Evolutionary conservation across 2,888 invertebrate species (phyloP).

Genomic region (Drosophila helvetica): DNA sequence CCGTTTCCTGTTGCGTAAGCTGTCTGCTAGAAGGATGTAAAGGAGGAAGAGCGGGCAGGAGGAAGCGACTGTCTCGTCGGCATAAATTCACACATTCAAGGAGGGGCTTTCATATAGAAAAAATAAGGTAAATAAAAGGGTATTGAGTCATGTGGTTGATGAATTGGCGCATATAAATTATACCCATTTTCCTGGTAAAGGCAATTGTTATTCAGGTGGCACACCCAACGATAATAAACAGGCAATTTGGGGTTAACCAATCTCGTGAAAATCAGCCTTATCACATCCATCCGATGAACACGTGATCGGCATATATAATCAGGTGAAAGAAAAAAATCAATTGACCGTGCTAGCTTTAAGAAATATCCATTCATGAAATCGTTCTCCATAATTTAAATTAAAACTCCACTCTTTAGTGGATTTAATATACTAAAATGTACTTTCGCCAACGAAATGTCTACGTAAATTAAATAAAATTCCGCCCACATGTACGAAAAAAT

Average conservation of each 20-base stretch:
- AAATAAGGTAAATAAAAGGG: conserved; percentile 41
- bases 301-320: conserved; percentile 19
- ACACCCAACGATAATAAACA: conserved; percentile 41
- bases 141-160: conserved; percentile 44
- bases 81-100: conserved; percentile 31
- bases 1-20: too few species aligned
- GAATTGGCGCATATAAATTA: conserved; percentile 48
- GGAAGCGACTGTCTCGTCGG: not conserved
- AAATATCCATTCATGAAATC: not conserved
- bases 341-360: not conserved
- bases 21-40: too few species aligned
- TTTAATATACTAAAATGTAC: not conserved
- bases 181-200: conserved; percentile 30
- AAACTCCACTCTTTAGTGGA: not conserved
- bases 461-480: not conserved
- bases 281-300: conserved; percentile 23
- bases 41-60: too few species aligned
- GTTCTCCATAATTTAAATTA: conserved; percentile 2
- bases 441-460: not conserved
- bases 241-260: conserved; percentile 48
- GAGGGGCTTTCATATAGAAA: conserved; percentile 26
- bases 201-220: too few species aligned
- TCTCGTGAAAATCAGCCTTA: conserved; percentile 36
- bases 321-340: conserved; percentile 3
- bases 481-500: not conserved